These are phyloP conservation scores for Piliocolobus tephrosceles DNA, from an alignment of 2,113 vertebrate species.

Conservation along the genomic window DNA sequence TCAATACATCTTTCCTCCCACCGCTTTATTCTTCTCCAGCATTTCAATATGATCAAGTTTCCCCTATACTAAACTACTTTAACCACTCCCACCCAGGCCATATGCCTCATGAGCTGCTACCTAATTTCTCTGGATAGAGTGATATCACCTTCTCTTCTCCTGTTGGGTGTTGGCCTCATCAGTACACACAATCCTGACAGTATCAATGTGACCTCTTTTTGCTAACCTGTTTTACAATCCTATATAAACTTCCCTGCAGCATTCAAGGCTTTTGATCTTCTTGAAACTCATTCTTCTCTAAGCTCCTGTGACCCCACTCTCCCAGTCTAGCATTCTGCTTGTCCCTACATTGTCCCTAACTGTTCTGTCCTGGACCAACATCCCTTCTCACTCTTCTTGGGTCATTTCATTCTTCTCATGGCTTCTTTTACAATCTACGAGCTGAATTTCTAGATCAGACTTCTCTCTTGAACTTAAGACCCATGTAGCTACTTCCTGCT, in stretches of 20 bases:
- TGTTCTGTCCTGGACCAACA: neutral
- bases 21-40: neutral
- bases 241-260: neutral
- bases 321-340: neutral
- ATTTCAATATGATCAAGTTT: neutral
- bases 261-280: neutral
- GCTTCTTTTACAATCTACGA: neutral
- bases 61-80: neutral
- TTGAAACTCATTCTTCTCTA: neutral
- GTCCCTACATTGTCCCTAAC: neutral
- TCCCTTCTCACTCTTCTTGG: neutral
- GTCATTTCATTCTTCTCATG: neutral
- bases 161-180: accelerated
- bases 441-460: neutral
- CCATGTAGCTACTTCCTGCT: neutral
- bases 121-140: neutral
- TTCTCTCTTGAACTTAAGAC: neutral
- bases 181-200: neutral
- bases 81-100: neutral
- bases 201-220: neutral
- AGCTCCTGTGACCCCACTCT: neutral
- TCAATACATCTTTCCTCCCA: neutral
- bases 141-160: neutral
- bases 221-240: neutral
- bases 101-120: neutral